Conservation (phyloP, 2,113 vertebrate genomes). For the Halcyon malimbica region DNA sequence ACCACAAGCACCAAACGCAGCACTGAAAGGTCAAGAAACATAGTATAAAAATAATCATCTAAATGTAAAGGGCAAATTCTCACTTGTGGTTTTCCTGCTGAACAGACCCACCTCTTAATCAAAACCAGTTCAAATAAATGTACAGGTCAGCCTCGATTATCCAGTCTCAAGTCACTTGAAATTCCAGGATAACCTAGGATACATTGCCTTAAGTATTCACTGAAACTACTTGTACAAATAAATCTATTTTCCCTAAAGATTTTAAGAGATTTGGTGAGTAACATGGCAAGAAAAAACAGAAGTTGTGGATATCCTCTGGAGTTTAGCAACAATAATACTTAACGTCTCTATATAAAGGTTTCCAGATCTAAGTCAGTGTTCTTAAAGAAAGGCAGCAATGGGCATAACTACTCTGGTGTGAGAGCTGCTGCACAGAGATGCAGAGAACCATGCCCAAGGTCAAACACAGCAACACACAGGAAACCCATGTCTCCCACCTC, state of each 20-base stretch:
- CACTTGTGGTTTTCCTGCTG: constrained; percentile 20
- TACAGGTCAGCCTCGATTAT: background rate
- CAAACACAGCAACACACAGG: background rate
- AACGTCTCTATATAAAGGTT: background rate
- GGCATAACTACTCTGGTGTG: background rate
- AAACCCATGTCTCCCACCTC: background rate
- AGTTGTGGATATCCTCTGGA: background rate
- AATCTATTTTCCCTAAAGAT: background rate
- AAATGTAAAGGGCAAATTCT: constrained; percentile 53
- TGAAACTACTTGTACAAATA: background rate
- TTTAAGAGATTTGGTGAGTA: background rate
- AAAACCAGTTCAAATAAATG: constrained; percentile 16
- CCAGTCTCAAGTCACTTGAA: background rate
- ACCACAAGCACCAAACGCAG: constrained; percentile 19
- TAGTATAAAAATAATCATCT: constrained; percentile 55
- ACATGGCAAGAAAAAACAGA: background rate
- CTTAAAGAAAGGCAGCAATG: background rate
- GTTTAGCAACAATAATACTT: background rate
- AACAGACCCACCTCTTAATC: background rate
- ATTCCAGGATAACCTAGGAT: background rate
- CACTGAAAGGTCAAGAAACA: constrained; percentile 57
- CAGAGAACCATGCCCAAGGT: background rate
- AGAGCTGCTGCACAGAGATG: background rate
- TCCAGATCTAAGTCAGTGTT: background rate
- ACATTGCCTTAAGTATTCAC: background rate